Conservation (phyloP, 2,888 invertebrate species). For the Linnaemya vulpina region DNA sequence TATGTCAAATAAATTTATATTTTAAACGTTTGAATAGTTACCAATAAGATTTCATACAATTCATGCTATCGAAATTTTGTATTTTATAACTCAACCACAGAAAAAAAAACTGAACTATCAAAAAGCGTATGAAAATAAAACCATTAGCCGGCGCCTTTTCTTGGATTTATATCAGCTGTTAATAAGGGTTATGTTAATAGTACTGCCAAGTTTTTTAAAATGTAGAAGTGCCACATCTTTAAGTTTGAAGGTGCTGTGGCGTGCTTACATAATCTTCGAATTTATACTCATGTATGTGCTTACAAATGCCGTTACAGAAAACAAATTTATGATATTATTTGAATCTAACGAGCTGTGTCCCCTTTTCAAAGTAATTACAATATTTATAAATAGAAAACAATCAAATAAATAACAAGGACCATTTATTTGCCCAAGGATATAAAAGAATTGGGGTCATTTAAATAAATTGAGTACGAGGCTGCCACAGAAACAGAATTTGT, state of each 20-base stretch:
- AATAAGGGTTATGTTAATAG: conserved; percentile 30
- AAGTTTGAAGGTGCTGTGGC: background rate
- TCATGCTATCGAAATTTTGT: conserved; percentile 29
- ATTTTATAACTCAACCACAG: background rate
- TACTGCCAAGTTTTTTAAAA: conserved; percentile 9
- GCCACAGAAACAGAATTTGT: no score
- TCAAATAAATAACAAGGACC: no score
- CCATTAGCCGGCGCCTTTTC: conserved; percentile 53
- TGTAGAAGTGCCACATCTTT: background rate
- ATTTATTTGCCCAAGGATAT: no score
- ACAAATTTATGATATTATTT: no score
- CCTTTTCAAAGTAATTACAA: no score
- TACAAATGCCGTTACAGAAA: no score
- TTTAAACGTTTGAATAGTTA: conserved; percentile 6
- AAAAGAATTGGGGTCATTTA: no score
- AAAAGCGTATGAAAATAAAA: background rate
- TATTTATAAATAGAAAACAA: no score
- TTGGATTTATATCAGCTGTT: conserved; percentile 32
- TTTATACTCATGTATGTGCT: no score
- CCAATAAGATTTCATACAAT: conserved; percentile 57
- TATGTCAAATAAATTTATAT: background rate
- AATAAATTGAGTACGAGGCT: no score
- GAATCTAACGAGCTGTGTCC: no score
- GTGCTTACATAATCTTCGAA: conserved; percentile 1
- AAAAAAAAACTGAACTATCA: no score